Evolutionary conservation across 2,888 invertebrate species (phyloP).

Genomic region (Reticulitermes lucifugus): DNA sequence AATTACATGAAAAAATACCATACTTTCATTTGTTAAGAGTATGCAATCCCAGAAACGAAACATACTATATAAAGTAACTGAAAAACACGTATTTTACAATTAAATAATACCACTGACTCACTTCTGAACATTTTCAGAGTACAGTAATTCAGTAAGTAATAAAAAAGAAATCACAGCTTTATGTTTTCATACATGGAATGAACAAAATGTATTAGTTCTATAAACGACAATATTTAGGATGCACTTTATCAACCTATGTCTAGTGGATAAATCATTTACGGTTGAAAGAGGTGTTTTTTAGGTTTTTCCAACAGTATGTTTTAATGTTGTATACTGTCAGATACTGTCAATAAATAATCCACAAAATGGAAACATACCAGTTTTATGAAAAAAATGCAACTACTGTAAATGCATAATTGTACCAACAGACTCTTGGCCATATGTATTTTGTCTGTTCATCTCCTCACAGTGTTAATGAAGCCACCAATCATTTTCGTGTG

Average conservation of each 20-base stretch:
- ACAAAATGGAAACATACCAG: too few relatives aligned
- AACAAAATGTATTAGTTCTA: background rate
- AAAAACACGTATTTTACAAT: background rate
- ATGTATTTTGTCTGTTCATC: too few relatives aligned
- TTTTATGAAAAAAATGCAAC: too few relatives aligned
- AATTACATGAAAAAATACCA: background rate
- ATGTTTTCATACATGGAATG: background rate
- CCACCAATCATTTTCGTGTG: too few relatives aligned
- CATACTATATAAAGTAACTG: background rate
- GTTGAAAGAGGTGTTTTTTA: too few relatives aligned
- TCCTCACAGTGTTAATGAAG: too few relatives aligned
- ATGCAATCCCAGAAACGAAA: background rate
- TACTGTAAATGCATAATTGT: too few relatives aligned
- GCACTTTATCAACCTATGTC: background rate
- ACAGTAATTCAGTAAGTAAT: background rate
- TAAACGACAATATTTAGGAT: background rate
- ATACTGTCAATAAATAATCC: too few relatives aligned
- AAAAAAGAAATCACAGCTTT: background rate
- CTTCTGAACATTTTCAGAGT: background rate
- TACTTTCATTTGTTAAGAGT: background rate
- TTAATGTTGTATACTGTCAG: too few relatives aligned
- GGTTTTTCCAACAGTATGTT: too few relatives aligned
- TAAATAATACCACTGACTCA: background rate
- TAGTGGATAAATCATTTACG: too few relatives aligned
- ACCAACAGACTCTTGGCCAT: too few relatives aligned